phyloP scores from a whole-genome alignment of 2,888 invertebrate genomes.

The Brenthis ino region DNA sequence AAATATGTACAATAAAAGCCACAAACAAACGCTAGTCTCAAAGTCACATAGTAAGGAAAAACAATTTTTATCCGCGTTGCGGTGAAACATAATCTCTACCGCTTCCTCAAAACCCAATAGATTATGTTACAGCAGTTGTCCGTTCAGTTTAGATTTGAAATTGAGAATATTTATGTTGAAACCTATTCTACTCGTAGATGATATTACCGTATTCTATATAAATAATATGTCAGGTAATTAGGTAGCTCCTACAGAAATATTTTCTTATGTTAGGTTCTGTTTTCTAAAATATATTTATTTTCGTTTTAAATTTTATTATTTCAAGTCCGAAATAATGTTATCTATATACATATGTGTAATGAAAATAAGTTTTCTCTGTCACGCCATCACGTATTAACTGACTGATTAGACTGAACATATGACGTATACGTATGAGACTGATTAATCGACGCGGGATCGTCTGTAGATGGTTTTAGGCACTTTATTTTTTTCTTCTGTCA shows the following conservation, averaged over 20 bases:
- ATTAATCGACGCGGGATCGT: too few species aligned
- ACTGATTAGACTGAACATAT: too few species aligned
- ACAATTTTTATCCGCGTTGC: slow-evolving; percentile 26
- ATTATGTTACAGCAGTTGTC: slow-evolving; percentile 42
- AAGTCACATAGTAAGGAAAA: background rate
- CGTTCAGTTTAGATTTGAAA: slow-evolving; percentile 28
- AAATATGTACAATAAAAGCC: background rate
- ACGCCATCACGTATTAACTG: too few species aligned
- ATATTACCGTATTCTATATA: slow-evolving; percentile 1
- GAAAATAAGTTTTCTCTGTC: too few species aligned
- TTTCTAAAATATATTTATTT: background rate
- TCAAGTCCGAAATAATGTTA: too few species aligned
- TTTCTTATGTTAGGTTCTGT: background rate
- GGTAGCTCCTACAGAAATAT: background rate
- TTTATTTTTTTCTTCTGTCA: too few species aligned
- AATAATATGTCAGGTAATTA: background rate
- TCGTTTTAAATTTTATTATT: background rate
- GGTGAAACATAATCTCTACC: slow-evolving; percentile 46
- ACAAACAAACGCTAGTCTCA: background rate
- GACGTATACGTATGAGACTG: too few species aligned
- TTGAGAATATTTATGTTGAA: slow-evolving; percentile 31
- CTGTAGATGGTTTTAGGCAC: too few species aligned
- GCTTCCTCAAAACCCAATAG: slow-evolving; percentile 52
- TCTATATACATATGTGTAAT: too few species aligned
- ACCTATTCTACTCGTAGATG: slow-evolving; percentile 14